Conservation (phyloP, 2,113 vertebrate genomes). For the Corythoichthys intestinalis region DNA sequence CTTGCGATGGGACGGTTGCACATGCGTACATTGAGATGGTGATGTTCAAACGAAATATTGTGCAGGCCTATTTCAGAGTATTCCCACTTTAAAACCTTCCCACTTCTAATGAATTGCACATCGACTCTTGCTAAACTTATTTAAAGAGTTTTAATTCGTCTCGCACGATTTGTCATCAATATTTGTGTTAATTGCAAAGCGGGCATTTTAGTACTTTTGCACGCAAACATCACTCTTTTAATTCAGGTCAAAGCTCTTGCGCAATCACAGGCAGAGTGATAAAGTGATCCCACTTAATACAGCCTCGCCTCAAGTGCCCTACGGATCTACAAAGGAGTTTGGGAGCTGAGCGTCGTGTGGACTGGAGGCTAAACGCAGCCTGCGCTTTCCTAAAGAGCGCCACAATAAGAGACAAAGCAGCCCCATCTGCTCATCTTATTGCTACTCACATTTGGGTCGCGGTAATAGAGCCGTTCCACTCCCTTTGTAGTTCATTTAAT, state of each 20-base stretch:
- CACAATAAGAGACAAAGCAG: slow-evolving; percentile 12
- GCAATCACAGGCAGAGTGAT: slow-evolving; percentile 50
- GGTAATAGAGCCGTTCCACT: slow-evolving; percentile 13
- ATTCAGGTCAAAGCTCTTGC: slow-evolving; percentile 46
- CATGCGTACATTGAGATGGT: too few species aligned
- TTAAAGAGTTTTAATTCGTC: too few species aligned
- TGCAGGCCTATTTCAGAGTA: too few species aligned
- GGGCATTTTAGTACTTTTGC: neutral
- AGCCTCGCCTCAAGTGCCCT: slow-evolving; percentile 39
- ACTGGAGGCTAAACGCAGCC: slow-evolving; percentile 35
- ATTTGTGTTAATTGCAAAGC: neutral
- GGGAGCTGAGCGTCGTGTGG: slow-evolving; percentile 9
- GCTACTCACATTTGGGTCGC: slow-evolving; percentile 29
- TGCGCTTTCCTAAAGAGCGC: slow-evolving; percentile 21
- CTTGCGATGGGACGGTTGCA: too few species aligned
- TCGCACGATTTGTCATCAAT: too few species aligned
- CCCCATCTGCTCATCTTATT: neutral
- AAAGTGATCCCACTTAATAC: slow-evolving; percentile 58
- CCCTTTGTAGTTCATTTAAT: slow-evolving; percentile 50
- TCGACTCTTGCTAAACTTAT: too few species aligned
- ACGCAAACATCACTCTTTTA: slow-evolving; percentile 23
- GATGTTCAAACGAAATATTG: too few species aligned
- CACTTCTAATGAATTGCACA: too few species aligned
- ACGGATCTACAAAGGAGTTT: slow-evolving; percentile 46
- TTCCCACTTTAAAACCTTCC: too few species aligned